These are phyloP conservation scores for Parotocinclus haroldoi DNA, from an alignment of 2,797 vertebrate genomes.

Conservation along the genomic window DNA sequence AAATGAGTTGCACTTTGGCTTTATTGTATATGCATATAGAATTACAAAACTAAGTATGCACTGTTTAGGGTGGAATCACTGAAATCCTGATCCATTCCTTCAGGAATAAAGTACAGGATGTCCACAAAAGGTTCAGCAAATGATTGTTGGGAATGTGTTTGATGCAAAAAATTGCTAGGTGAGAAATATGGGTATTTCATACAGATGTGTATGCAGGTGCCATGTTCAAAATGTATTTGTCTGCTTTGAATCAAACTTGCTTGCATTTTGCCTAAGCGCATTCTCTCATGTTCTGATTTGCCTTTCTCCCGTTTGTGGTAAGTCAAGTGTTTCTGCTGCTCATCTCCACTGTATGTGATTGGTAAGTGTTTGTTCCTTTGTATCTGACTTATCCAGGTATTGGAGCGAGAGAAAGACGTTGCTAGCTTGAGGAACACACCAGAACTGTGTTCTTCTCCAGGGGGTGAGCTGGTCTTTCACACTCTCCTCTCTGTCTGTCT, in stretches of 20 bases:
- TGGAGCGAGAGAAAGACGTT: slow-evolving; percentile 71
- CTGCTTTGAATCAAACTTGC: slow-evolving; percentile 6
- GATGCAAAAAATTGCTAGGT: too few species aligned
- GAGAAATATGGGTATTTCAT: too few species aligned
- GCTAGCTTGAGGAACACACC: slow-evolving; percentile 77
- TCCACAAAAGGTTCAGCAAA: too few species aligned
- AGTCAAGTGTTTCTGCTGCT: slow-evolving; percentile 34
- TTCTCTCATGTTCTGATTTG: slow-evolving; percentile 20
- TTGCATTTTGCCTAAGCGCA: slow-evolving; percentile 14
- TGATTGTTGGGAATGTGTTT: too few species aligned
- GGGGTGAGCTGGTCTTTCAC: slow-evolving; percentile 80
- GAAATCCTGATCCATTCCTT: too few species aligned
- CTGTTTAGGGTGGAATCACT: too few species aligned
- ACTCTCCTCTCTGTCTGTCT: slow-evolving; percentile 71
- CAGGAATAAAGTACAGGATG: too few species aligned
- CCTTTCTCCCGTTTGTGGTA: slow-evolving; percentile 22
- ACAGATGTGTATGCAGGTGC: too few species aligned
- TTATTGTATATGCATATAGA: too few species aligned
- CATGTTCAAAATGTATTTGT: background rate
- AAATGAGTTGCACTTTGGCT: too few species aligned
- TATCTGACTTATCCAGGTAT: slow-evolving; percentile 77
- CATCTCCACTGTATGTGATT: slow-evolving; percentile 36
- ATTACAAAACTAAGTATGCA: too few species aligned
- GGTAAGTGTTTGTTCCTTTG: slow-evolving; percentile 75
- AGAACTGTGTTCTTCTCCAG: slow-evolving; percentile 72